Evolutionary conservation across 2,888 invertebrate genomes (phyloP).

Genomic region (Ophioninae sp.): DNA sequence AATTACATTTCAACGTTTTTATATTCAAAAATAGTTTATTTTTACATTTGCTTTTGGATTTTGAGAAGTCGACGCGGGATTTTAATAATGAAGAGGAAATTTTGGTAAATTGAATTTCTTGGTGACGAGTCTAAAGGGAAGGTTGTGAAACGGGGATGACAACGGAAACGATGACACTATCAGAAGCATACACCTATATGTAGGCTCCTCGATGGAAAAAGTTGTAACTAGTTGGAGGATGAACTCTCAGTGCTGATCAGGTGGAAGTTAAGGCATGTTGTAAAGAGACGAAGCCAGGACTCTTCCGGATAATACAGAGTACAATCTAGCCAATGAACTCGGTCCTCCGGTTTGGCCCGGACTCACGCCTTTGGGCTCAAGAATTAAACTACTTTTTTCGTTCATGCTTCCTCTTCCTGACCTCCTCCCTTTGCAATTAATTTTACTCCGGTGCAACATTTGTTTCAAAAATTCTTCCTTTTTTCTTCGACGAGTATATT

Average conservation of each 20-base stretch:
- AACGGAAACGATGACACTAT: slow-evolving; percentile 24
- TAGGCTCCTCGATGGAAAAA: slow-evolving; percentile 69
- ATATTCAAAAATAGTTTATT: no score
- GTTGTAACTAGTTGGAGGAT: slow-evolving; percentile 70
- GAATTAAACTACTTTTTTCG: slow-evolving; percentile 20
- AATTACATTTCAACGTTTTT: no score
- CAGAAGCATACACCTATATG: slow-evolving; percentile 45
- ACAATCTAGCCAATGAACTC: neutral
- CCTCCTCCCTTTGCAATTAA: slow-evolving; percentile 12
- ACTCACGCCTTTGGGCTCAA: slow-evolving; percentile 24
- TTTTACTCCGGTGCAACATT: slow-evolving; percentile 7
- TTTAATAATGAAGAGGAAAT: slow-evolving; percentile 35
- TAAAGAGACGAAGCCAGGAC: slow-evolving; percentile 7
- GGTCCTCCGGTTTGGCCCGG: slow-evolving; percentile 33
- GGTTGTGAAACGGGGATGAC: slow-evolving; percentile 13
- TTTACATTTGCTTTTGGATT: slow-evolving; percentile 10
- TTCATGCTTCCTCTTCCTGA: slow-evolving; percentile 29
- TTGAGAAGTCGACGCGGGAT: slow-evolving; percentile 34
- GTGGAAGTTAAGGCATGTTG: slow-evolving; percentile 11
- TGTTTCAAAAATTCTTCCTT: neutral
- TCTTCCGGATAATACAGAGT: slow-evolving; percentile 42
- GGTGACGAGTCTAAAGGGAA: slow-evolving; percentile 19
- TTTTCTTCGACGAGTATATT: no score
- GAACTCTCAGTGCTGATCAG: slow-evolving; percentile 61
- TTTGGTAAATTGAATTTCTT: slow-evolving; percentile 45